phyloP scores from a whole-genome alignment of 2,113 vertebrate genomes.

The Procavia capensis region DNA sequence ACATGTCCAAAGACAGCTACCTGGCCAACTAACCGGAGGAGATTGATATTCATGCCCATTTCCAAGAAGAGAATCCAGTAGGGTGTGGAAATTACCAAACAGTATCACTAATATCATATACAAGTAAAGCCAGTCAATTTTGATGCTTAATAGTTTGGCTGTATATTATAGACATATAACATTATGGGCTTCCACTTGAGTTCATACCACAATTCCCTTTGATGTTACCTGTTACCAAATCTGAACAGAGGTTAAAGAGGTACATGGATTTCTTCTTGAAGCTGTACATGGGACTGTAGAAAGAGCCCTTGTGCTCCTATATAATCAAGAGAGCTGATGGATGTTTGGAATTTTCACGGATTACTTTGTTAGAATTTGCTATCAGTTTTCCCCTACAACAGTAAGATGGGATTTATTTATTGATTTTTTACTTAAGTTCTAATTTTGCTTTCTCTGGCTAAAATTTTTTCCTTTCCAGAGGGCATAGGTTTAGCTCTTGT shows the following conservation, averaged over 20 bases:
- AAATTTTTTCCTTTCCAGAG: constrained; percentile 53
- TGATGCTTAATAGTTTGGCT: not conserved
- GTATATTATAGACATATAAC: not conserved
- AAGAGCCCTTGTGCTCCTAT: constrained; percentile 78
- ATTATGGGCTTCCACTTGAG: not conserved
- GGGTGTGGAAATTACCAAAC: not conserved
- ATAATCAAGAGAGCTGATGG: constrained; percentile 76
- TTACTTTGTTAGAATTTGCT: constrained; percentile 81
- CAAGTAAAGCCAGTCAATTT: not conserved
- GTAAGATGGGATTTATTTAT: not conserved
- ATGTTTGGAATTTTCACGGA: constrained; percentile 73
- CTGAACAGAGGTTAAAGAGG: constrained; percentile 70
- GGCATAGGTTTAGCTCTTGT: constrained; percentile 57
- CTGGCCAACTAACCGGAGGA: too few species aligned
- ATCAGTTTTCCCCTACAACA: constrained; percentile 66
- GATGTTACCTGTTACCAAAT: constrained; percentile 50
- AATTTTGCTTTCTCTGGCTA: constrained; percentile 33
- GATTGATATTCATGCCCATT: too few species aligned
- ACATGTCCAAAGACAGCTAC: not conserved
- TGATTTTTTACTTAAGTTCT: constrained; percentile 32
- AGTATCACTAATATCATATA: not conserved
- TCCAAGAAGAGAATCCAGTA: not conserved
- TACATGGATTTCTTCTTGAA: constrained; percentile 63
- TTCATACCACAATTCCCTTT: constrained; percentile 48
- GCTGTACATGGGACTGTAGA: constrained; percentile 70